Percentiles rank a stretch among this genome's conserved stretches.
Conservation (phyloP, 2,888 invertebrate genomes). For the Tridacna crocea region DNA sequence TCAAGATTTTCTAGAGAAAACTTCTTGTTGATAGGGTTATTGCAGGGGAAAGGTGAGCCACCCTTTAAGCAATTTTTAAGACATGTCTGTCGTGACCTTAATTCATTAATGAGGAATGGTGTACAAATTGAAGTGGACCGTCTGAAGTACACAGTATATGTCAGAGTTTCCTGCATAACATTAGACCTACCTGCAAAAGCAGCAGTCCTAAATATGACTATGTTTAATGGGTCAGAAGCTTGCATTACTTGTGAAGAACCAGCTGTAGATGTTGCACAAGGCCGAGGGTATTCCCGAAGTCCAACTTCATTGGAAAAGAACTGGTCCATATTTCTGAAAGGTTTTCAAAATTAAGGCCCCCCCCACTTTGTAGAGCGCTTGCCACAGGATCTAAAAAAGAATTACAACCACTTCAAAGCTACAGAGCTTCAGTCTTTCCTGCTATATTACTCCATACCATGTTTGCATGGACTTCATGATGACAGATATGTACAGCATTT, state of each 20-base stretch:
- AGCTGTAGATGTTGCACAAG: slow-evolving; percentile 45
- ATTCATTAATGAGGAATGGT: slow-evolving; percentile 35
- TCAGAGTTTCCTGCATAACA: slow-evolving; percentile 6
- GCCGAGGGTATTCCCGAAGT: slow-evolving; percentile 27
- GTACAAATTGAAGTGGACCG: slow-evolving; percentile 32
- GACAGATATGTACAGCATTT: slow-evolving; percentile 54
- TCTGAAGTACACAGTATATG: neutral
- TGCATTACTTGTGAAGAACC: slow-evolving; percentile 65
- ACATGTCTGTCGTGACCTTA: slow-evolving; percentile 28
- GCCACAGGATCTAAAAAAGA: slow-evolving; percentile 58
- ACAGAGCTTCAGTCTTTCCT: slow-evolving; percentile 63
- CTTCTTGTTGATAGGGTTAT: slow-evolving; percentile 44
- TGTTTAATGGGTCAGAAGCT: slow-evolving; percentile 56
- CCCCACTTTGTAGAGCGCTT: slow-evolving; percentile 52
- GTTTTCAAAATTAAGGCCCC: slow-evolving; percentile 46
- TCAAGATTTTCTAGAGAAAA: slow-evolving; percentile 46
- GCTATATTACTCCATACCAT: slow-evolving; percentile 54
- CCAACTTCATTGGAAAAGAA: slow-evolving; percentile 49
- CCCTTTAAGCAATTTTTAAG: slow-evolving; percentile 36
- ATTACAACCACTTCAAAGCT: slow-evolving; percentile 61
- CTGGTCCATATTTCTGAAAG: slow-evolving; percentile 35
- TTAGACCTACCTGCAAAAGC: slow-evolving; percentile 57
- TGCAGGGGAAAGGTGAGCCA: slow-evolving; percentile 62
- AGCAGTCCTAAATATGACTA: slow-evolving; percentile 59
- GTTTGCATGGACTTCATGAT: slow-evolving; percentile 47